phyloP scores from a whole-genome alignment of 2,888 invertebrate genomes.

The Heterodera filipjevi region DNA sequence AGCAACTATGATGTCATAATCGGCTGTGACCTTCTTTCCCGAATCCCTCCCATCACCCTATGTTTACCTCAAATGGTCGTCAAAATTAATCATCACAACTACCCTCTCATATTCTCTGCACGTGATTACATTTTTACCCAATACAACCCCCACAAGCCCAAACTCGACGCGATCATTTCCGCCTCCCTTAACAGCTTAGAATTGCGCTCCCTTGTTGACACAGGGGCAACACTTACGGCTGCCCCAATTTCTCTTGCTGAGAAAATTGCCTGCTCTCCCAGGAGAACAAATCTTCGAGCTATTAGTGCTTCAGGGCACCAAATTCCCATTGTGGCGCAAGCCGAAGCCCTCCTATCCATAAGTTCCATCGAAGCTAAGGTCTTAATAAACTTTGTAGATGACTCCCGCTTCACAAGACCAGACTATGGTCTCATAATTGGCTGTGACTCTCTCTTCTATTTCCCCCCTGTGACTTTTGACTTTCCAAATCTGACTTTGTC shows the following conservation, averaged over 20 bases:
- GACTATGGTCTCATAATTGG: slow-evolving; percentile 16
- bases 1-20: too few relatives aligned
- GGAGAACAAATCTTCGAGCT: background rate
- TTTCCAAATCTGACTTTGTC: background rate
- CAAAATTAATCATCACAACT: background rate
- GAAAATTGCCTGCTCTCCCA: background rate
- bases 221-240: slow-evolving; percentile 22
- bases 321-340: slow-evolving; percentile 6
- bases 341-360: background rate
- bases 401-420: slow-evolving; percentile 1
- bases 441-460: slow-evolving; percentile 1
- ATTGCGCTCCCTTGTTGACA: slow-evolving; percentile 11
- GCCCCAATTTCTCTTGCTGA: slow-evolving; percentile 18
- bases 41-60: too few relatives aligned
- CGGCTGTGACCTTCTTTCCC: too few relatives aligned
- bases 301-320: slow-evolving; percentile 20
- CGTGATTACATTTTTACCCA: background rate
- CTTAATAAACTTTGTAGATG: slow-evolving; percentile 13
- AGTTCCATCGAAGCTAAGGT: background rate
- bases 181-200: background rate
- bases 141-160: background rate
- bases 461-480: slow-evolving; percentile 10
- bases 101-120: background rate
- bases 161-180: background rate
- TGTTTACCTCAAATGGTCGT: too few relatives aligned